Conservation (phyloP, 53 echinoderm and acorn worm genomes). For the Patiria pectinifera region DNA sequence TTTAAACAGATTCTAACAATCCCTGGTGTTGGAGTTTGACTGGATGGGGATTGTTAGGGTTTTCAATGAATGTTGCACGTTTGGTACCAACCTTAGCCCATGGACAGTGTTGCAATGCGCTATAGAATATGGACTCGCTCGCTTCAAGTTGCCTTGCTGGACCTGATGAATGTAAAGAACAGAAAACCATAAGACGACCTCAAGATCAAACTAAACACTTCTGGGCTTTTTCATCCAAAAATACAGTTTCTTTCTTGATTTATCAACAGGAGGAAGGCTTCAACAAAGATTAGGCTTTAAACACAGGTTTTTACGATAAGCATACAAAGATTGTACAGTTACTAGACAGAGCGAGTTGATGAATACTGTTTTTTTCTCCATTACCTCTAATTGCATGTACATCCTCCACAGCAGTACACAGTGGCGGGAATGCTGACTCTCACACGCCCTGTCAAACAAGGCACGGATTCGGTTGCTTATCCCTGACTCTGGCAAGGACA, state of each 20-base stretch:
- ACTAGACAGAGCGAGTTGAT: not conserved
- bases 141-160: constrained; percentile 75
- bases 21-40: too few relatives aligned
- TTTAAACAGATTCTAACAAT: too few relatives aligned
- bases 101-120: constrained; percentile 89
- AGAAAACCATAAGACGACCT: too few relatives aligned
- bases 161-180: constrained; percentile 53
- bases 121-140: constrained; percentile 92
- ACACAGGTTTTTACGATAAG: too few relatives aligned
- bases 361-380: not conserved
- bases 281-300: too few relatives aligned
- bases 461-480: constrained; percentile 84
- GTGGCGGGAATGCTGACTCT: constrained; percentile 68
- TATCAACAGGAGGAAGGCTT: too few relatives aligned
- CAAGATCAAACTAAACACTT: too few relatives aligned
- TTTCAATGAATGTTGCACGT: not conserved
- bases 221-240: too few relatives aligned
- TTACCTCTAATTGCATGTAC: constrained; percentile 95
- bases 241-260: too few relatives aligned
- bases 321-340: too few relatives aligned
- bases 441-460: constrained; percentile 84
- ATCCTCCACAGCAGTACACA: constrained; percentile 95
- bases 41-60: not conserved
- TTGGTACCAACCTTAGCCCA: constrained; percentile 84
- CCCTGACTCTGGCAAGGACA: constrained; percentile 68